These are phyloP conservation scores for Tragelaphus oryx DNA, from an alignment of 2,797 vertebrate species.

Conservation along the genomic window DNA sequence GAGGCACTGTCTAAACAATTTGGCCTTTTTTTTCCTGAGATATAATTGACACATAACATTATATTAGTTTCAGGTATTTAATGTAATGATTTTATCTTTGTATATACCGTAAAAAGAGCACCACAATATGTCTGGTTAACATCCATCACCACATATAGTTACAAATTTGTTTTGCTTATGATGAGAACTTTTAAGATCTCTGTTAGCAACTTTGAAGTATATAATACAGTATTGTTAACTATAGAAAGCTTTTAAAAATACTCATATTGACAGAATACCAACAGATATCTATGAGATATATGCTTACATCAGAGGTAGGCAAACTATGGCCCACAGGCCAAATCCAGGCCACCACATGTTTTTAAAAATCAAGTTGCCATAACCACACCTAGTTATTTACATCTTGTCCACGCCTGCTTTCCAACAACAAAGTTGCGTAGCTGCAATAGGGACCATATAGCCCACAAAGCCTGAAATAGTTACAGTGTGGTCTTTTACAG, in stretches of 20 bases:
- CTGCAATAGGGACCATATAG: background rate
- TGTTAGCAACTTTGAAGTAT: background rate
- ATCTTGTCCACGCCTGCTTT: background rate
- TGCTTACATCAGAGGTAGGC: background rate
- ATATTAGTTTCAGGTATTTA: background rate
- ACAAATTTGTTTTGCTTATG: background rate
- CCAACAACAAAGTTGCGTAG: background rate
- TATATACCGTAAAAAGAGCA: background rate
- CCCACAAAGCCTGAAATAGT: background rate
- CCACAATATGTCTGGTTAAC: background rate
- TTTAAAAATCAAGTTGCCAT: background rate
- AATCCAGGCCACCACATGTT: background rate
- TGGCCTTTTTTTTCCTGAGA: background rate
- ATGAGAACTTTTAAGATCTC: background rate
- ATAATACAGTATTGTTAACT: background rate
- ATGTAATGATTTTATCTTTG: background rate
- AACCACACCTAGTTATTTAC: background rate
- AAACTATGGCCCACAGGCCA: background rate
- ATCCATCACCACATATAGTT: background rate
- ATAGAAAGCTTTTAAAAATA: conserved; percentile 23
- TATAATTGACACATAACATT: background rate
- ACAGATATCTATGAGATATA: background rate
- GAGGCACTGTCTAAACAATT: background rate
- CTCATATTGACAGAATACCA: background rate
- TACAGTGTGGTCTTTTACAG: background rate